These are phyloP conservation scores for Syngnathus scovelli DNA, from an alignment of 2,113 vertebrate species.

Conservation along the genomic window DNA sequence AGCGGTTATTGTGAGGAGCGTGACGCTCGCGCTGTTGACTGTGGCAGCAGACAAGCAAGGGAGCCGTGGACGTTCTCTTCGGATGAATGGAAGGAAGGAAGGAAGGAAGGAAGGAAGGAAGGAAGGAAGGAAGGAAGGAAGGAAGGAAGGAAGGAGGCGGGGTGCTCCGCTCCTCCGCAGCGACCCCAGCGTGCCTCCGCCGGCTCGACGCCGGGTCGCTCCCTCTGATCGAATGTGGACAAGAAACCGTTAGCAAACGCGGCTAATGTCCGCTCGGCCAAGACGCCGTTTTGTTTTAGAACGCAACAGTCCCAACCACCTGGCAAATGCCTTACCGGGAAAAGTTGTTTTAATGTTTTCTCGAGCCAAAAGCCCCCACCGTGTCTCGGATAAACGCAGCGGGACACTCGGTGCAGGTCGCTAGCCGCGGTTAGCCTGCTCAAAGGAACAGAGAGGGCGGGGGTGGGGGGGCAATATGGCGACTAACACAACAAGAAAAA, in stretches of 20 bases:
- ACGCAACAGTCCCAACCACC: background rate
- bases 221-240: background rate
- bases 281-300: background rate
- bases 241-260: background rate
- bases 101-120: constrained; percentile 19
- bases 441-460: constrained; percentile 17
- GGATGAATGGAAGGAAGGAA: constrained; percentile 27
- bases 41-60: background rate
- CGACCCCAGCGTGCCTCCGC: background rate
- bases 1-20: background rate
- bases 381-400: background rate
- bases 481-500: constrained; percentile 69
- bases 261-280: constrained; percentile 4
- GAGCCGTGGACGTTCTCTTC: constrained; percentile 10
- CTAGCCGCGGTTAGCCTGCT: constrained; percentile 35
- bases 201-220: constrained; percentile 2
- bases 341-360: background rate
- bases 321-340: background rate
- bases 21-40: background rate
- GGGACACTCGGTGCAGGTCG: constrained; percentile 54
- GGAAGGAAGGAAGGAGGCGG: background rate
- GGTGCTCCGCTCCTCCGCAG: background rate
- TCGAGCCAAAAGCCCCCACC: no score
- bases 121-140: no score
- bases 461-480: constrained; percentile 70